phyloP scores from a whole-genome alignment of 2,888 invertebrate genomes.

The Pterostichus niger region DNA sequence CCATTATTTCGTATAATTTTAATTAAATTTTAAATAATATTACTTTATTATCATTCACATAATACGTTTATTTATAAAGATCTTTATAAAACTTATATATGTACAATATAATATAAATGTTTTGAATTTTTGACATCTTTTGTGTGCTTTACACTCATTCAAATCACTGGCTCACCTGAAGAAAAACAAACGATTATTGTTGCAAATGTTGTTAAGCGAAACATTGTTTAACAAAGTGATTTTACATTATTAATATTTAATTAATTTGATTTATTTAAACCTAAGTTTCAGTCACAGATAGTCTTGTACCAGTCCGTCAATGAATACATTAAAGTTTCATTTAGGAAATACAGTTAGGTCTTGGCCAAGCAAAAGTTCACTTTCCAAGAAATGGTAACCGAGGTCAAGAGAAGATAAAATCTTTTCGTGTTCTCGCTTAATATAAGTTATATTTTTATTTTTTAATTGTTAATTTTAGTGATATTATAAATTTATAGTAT shows the following conservation, averaged over 20 bases:
- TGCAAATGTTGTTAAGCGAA: conserved; percentile 43
- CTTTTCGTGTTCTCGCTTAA: too few relatives aligned
- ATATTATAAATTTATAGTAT: too few relatives aligned
- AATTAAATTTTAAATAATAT: background rate
- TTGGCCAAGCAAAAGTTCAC: conserved; percentile 53
- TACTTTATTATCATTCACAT: background rate
- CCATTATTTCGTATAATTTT: background rate
- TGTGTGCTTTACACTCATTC: conserved; percentile 41
- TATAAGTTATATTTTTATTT: too few relatives aligned
- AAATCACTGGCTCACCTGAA: conserved; percentile 63
- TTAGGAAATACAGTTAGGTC: conserved; percentile 53
- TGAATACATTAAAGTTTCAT: conserved; percentile 43
- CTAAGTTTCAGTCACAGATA: conserved; percentile 37
- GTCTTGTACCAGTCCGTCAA: conserved; percentile 14
- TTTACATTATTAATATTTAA: conserved; percentile 56
- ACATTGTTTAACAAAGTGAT: conserved; percentile 35
- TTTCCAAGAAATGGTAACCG: conserved; percentile 56
- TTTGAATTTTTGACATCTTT: conserved; percentile 19
- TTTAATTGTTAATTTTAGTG: too few relatives aligned
- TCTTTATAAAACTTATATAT: conserved; percentile 17
- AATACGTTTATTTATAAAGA: background rate
- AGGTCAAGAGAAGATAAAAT: background rate
- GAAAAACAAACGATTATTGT: conserved; percentile 45
- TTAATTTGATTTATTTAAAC: conserved; percentile 7
- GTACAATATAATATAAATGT: background rate